These are phyloP conservation scores for Cyclina sinensis DNA, from an alignment of 1,140 invertebrate genomes.

Conservation along the genomic window DNA sequence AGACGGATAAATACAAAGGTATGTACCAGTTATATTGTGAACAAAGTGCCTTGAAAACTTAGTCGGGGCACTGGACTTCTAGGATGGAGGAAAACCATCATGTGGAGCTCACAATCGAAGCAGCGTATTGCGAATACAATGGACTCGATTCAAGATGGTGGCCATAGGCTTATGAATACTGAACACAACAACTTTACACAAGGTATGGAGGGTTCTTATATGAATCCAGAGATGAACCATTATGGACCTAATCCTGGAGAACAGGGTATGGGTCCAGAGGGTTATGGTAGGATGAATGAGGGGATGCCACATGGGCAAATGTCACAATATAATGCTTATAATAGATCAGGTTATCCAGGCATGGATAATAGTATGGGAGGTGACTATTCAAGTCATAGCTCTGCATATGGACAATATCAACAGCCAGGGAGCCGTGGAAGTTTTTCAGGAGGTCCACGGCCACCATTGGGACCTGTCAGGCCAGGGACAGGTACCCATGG, in stretches of 20 bases:
- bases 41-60: slow-evolving; percentile 37
- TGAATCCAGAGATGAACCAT: slow-evolving; percentile 82
- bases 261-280: slow-evolving; percentile 76
- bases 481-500: slow-evolving; percentile 75
- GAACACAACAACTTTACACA: slow-evolving; percentile 78
- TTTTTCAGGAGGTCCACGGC: slow-evolving; percentile 73
- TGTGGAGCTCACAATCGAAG: slow-evolving; percentile 45
- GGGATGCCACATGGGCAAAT: slow-evolving; percentile 80
- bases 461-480: slow-evolving; percentile 76
- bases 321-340: slow-evolving; percentile 78
- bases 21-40: slow-evolving; percentile 17
- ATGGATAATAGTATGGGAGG: slow-evolving; percentile 72
- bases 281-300: slow-evolving; percentile 80
- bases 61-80: slow-evolving; percentile 34
- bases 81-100: slow-evolving; percentile 26
- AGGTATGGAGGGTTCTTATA: slow-evolving; percentile 79
- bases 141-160: slow-evolving; percentile 85
- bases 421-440: slow-evolving; percentile 77
- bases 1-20: slow-evolving; percentile 42
- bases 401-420: slow-evolving; percentile 79
- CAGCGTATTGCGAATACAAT: slow-evolving; percentile 79
- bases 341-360: slow-evolving; percentile 71
- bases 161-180: slow-evolving; percentile 81
- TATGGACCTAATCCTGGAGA: slow-evolving; percentile 78
- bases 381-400: slow-evolving; percentile 79